These are phyloP conservation scores for Brenthis hecate DNA, from an alignment of 2,888 invertebrate genomes.

Conservation along the genomic window DNA sequence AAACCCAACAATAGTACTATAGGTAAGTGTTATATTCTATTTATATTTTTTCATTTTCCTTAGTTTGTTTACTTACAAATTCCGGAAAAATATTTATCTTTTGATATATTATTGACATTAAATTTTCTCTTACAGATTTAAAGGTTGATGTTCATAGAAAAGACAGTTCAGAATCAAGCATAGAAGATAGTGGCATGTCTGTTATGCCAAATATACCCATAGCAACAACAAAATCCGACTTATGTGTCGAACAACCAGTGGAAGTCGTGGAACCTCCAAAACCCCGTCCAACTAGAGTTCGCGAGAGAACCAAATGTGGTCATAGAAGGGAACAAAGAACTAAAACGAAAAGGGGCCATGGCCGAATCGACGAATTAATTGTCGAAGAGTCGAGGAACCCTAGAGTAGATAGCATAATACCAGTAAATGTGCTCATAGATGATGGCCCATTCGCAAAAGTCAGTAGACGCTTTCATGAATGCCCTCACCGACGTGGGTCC, in stretches of 20 bases:
- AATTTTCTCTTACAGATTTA: conserved; percentile 83
- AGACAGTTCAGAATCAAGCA: conserved; percentile 94
- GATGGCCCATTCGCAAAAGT: conserved; percentile 77
- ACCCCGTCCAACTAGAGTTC: conserved; percentile 59
- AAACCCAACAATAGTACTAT: conserved; percentile 86
- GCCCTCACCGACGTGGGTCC: conserved; percentile 64
- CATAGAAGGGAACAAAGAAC: conserved; percentile 64
- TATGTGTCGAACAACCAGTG: conserved; percentile 60
- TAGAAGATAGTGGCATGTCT: conserved; percentile 84
- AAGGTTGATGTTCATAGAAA: conserved; percentile 97
- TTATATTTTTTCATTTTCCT: background rate
- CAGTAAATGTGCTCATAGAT: conserved; percentile 68
- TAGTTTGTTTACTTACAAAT: background rate
- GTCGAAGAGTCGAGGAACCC: conserved; percentile 63
- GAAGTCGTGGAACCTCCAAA: conserved; percentile 62
- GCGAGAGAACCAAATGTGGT: conserved; percentile 55
- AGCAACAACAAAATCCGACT: conserved; percentile 67
- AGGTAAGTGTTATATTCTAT: conserved; percentile 64
- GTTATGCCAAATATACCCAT: conserved; percentile 65
- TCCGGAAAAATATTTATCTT: background rate
- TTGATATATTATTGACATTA: background rate
- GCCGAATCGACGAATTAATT: conserved; percentile 68
- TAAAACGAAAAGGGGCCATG: conserved; percentile 59
- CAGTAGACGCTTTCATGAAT: conserved; percentile 70
- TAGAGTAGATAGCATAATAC: conserved; percentile 58